A percentile compares a stretch with the other conserved stretches of the same genome.
Evolutionary conservation across 2,113 vertebrate genomes (phyloP).

Genomic region (Calyptommatus sinebrachiatus): DNA sequence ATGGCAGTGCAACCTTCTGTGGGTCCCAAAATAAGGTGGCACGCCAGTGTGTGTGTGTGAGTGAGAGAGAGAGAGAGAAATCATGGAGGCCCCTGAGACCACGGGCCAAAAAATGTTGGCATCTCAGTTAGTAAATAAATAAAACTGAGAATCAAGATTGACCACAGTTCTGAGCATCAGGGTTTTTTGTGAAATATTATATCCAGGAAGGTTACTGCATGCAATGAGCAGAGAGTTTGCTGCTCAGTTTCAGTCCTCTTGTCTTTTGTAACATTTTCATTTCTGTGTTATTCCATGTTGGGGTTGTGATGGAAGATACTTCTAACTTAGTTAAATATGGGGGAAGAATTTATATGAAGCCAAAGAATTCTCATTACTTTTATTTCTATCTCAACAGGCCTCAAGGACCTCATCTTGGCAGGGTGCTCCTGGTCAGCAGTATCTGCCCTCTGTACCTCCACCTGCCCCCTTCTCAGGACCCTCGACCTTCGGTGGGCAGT

Average conservation of each 20-base stretch:
- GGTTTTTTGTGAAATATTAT: too few relatives aligned
- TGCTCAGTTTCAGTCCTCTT: too few relatives aligned
- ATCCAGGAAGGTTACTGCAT: too few relatives aligned
- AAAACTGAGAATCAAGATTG: not conserved
- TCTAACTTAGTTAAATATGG: too few relatives aligned
- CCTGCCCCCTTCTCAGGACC: slow-evolving; percentile 93
- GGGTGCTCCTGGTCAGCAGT: slow-evolving; percentile 93
- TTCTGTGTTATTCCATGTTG: not conserved
- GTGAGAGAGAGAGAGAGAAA: too few relatives aligned
- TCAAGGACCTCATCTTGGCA: slow-evolving; percentile 92
- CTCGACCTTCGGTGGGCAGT: slow-evolving; percentile 95
- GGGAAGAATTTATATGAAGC: not conserved
- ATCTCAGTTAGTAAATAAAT: not conserved
- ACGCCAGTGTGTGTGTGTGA: too few relatives aligned
- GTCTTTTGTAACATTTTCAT: not conserved
- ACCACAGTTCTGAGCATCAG: too few relatives aligned
- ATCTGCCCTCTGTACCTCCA: slow-evolving; percentile 92
- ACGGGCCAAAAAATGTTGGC: too few relatives aligned
- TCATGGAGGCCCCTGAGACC: too few relatives aligned
- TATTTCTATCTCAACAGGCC: slow-evolving; percentile 67
- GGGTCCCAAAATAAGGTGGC: too few relatives aligned
- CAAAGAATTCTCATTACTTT: not conserved
- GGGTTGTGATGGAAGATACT: not conserved
- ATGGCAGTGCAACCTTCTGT: too few relatives aligned
- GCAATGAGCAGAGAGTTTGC: too few relatives aligned